Evolutionary conservation across 2,888 invertebrate species (phyloP), one percentile per base, ranked within the genome.

Genomic region (Drosophila sordidula): DNA sequence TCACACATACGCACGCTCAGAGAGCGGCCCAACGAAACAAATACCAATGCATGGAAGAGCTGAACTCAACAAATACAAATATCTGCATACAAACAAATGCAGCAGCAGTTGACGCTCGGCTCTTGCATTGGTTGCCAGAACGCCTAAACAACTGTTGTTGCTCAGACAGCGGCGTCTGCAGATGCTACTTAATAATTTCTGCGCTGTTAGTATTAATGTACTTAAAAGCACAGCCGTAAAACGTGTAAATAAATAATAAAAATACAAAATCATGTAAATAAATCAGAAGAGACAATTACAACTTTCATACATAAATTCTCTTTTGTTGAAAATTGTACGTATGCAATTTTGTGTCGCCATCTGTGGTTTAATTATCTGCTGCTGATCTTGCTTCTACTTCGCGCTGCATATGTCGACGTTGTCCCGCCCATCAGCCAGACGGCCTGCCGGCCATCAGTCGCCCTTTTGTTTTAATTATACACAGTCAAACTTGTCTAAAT

Each of bases 1-100:
- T 58, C 11, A 58, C 44, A 52, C 41, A 39, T 32, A 57, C 72
- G 58, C 76, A 73, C 62, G 64, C 75, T 67, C 71, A 61, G 72
- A 52, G 56, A 72, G 55, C 78, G 79, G 51, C 56, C 70, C 56
- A 69, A 63, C 54, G 70, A 72, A 57, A 79, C 87, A 78, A 85
- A 89, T 84, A 89, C 85, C 72, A 73, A 67, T 83, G 71, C 75
- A 75, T 16, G 42, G 18, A 36, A 45, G 47, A 56, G 46, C 34
- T 22, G 38, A 61, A 32, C 34, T 12, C 25, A 22, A 62, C 45
- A 63, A 49, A 70, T 38, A 64, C 64, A 70, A 63, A 65, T 66
- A 46, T 34, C 54, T 57, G 38, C 57, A 58, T 45, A 73, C 58
- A 69, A 58, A 59, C 56, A 66, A 65, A 59, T 74, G 80, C 68